Conservation (phyloP, 2,888 invertebrate species). For the Campoplex nolae region DNA sequence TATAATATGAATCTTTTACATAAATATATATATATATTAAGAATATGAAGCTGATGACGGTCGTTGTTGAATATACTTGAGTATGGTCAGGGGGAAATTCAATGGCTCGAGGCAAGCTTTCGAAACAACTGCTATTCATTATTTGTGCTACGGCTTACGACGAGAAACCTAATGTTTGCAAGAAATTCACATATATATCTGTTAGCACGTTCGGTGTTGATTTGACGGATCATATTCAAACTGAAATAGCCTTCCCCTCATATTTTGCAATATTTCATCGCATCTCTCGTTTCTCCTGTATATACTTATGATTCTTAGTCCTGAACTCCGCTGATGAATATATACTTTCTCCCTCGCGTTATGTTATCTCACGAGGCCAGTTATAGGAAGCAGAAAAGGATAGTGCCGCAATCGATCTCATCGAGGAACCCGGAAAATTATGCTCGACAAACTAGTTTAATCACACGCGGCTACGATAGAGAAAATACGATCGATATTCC, state of each 20-base stretch:
- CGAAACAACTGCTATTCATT: slow-evolving; percentile 43
- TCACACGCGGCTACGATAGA: neutral
- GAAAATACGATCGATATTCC: neutral
- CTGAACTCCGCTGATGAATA: neutral
- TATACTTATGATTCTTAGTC: neutral
- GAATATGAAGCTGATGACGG: too few relatives aligned
- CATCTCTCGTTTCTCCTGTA: neutral
- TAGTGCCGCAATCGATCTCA: slow-evolving; percentile 21
- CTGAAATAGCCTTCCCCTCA: slow-evolving; percentile 1
- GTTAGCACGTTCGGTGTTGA: slow-evolving; percentile 37
- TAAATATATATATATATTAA: neutral
- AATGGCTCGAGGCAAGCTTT: slow-evolving; percentile 17
- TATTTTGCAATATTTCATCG: slow-evolving; percentile 31
- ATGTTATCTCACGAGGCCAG: neutral
- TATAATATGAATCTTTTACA: too few relatives aligned
- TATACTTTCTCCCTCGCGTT: slow-evolving; percentile 18
- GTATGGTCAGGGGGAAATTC: neutral
- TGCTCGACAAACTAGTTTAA: slow-evolving; percentile 47
- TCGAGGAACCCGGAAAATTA: slow-evolving; percentile 49
- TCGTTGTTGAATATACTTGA: neutral
- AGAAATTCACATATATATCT: slow-evolving; percentile 10
- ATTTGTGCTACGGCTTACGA: slow-evolving; percentile 37
- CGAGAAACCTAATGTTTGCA: slow-evolving; percentile 23
- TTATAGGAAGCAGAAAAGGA: slow-evolving; percentile 28
- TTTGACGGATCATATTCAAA: slow-evolving; percentile 38